Evolutionary conservation across 92 coral and sea anemone genomes (phyloP).

Genomic region (Bergia puertoricense): DNA sequence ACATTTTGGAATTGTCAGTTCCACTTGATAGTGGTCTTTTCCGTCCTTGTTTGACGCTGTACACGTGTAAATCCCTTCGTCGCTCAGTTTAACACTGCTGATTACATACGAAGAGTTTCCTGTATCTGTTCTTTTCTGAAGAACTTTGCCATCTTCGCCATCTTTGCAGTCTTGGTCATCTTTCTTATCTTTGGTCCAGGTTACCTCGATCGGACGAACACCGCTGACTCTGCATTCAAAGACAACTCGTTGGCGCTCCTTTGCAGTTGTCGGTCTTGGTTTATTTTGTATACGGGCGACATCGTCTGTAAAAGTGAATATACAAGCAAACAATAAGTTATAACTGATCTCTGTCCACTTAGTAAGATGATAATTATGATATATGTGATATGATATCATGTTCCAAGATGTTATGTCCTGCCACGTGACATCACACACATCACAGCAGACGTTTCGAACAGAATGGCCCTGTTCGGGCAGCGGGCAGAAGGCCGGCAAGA

Average conservation of each 20-base stretch:
- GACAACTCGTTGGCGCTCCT: constrained; percentile 4
- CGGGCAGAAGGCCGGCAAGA: too few species aligned
- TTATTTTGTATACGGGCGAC: background rate
- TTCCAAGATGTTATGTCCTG: too few species aligned
- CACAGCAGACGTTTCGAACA: too few species aligned
- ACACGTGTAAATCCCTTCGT: constrained; percentile 20
- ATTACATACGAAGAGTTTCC: background rate
- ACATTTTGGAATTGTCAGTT: background rate
- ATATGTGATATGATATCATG: too few species aligned
- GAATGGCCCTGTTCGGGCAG: too few species aligned
- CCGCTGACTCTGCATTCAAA: constrained; percentile 21
- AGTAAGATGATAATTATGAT: too few species aligned
- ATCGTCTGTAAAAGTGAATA: background rate
- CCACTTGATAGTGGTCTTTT: background rate
- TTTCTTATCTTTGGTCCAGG: background rate
- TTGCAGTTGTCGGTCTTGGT: background rate
- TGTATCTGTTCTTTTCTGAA: background rate
- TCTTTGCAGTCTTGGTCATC: too few species aligned
- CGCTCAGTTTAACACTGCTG: background rate
- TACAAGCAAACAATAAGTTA: too few species aligned
- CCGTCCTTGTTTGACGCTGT: constrained; percentile 21
- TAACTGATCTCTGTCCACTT: too few species aligned
- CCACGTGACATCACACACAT: too few species aligned
- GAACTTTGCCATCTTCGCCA: background rate
- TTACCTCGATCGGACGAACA: background rate